These are phyloP conservation scores for Sebastes cheni DNA, from an alignment of 2,797 vertebrate genomes.

Conservation along the genomic window DNA sequence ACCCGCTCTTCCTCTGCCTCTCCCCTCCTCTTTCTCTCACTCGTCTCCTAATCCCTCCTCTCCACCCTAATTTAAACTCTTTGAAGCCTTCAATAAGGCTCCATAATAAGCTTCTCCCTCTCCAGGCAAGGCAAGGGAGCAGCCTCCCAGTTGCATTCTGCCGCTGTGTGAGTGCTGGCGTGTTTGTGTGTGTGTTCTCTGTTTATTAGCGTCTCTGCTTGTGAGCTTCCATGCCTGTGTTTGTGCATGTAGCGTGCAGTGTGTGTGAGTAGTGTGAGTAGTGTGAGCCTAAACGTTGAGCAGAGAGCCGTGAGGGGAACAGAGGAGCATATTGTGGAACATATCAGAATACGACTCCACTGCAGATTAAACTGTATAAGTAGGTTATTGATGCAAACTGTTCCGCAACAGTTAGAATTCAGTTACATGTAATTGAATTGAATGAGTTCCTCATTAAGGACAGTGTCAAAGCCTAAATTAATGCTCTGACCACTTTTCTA, in stretches of 20 bases:
- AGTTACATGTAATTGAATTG: constrained; percentile 32
- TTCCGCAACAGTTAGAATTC: constrained; percentile 45
- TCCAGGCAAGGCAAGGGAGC: constrained; percentile 78
- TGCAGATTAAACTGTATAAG: constrained; percentile 69
- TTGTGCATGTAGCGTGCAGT: constrained; percentile 46
- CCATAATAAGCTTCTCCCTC: constrained; percentile 83
- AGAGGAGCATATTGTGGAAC: constrained; percentile 64
- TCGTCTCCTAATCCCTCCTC: constrained; percentile 79
- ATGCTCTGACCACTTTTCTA: not conserved
- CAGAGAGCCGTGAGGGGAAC: constrained; percentile 60
- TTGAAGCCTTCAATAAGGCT: constrained; percentile 83
- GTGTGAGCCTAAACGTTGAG: constrained; percentile 57
- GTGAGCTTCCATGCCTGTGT: constrained; percentile 65
- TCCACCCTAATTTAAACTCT: constrained; percentile 84
- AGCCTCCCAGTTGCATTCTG: constrained; percentile 77
- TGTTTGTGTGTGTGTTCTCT: constrained; percentile 63
- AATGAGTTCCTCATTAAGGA: constrained; percentile 3
- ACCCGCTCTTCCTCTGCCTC: constrained; percentile 59
- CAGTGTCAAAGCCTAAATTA: not conserved
- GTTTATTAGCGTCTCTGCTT: constrained; percentile 69
- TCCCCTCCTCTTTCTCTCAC: constrained; percentile 67
- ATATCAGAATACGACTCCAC: constrained; percentile 59
- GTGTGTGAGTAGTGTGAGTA: constrained; percentile 22
- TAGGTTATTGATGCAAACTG: constrained; percentile 69
- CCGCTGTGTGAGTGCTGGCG: constrained; percentile 63